phyloP scores from a whole-genome alignment of 2,113 vertebrate species.

The Poicephalus gulielmi region DNA sequence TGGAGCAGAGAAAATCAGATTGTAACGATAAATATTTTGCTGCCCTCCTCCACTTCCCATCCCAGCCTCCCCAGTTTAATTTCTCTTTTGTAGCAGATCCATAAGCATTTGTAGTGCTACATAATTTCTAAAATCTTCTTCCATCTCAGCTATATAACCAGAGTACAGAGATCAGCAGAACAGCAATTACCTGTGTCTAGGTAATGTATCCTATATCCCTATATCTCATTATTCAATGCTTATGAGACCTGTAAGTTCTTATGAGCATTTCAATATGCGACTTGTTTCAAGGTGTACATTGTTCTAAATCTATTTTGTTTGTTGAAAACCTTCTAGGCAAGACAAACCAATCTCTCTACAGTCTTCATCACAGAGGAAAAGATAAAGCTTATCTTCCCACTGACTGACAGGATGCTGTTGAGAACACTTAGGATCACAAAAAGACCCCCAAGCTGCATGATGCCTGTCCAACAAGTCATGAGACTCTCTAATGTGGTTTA shows the following conservation, averaged over 20 bases:
- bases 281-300: background rate
- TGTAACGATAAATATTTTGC: background rate
- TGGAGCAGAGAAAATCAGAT: background rate
- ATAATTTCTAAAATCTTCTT: background rate
- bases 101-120: background rate
- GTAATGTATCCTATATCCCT: fast-evolving
- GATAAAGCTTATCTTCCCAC: background rate
- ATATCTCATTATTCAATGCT: background rate
- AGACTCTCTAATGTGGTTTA: background rate
- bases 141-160: background rate
- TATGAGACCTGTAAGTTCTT: background rate
- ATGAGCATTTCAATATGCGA: background rate
- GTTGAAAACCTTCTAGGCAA: background rate
- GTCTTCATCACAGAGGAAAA: background rate
- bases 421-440: background rate
- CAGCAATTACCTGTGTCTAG: background rate
- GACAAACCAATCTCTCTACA: background rate
- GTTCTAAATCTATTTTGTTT: background rate
- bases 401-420: background rate
- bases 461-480: background rate
- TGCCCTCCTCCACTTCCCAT: background rate
- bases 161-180: background rate
- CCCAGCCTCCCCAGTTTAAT: background rate
- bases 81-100: background rate
- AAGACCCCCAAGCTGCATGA: background rate